Percentiles rank a stretch among this genome's conserved stretches.
Conservation (phyloP, 2,797 vertebrate species). For the Arrhamphus sclerolepis region DNA sequence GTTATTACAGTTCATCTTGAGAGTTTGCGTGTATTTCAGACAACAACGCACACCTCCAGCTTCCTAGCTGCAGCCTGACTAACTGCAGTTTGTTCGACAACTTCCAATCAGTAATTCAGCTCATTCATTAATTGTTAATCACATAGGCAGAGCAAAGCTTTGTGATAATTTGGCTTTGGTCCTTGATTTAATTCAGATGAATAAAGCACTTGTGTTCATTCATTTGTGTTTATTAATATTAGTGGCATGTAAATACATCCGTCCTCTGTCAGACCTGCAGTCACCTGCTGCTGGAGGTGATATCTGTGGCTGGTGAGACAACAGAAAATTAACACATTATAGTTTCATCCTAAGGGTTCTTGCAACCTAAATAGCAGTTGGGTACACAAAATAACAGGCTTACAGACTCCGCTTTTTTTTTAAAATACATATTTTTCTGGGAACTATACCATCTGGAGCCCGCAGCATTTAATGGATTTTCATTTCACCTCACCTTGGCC, state of each 20-base stretch:
- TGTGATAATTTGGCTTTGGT: neutral
- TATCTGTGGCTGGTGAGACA: conserved; percentile 51
- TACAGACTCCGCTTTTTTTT: conserved; percentile 26
- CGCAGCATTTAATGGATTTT: conserved; percentile 43
- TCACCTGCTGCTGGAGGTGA: conserved; percentile 39
- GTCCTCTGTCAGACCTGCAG: neutral
- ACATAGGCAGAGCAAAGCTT: neutral
- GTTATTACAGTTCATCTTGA: conserved; percentile 27
- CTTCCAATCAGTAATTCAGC: conserved; percentile 17
- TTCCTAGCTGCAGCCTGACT: conserved; percentile 14
- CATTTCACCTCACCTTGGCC: conserved; percentile 53
- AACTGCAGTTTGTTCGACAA: conserved; percentile 17
- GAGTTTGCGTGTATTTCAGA: conserved; percentile 9
- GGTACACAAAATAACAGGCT: conserved; percentile 39
- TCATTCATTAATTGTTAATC: conserved; percentile 35
- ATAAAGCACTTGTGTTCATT: too few species aligned
- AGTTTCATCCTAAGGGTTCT: conserved; percentile 27
- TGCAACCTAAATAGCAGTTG: conserved; percentile 17
- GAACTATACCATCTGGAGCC: conserved; percentile 47
- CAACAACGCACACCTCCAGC: neutral
- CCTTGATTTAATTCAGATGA: neutral
- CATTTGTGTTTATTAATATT: too few species aligned
- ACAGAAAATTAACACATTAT: conserved; percentile 60
- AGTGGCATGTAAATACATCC: neutral
- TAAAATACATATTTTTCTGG: conserved; percentile 40